phyloP scores from a whole-genome alignment of 2,113 vertebrate species.

The Uria aalge region DNA sequence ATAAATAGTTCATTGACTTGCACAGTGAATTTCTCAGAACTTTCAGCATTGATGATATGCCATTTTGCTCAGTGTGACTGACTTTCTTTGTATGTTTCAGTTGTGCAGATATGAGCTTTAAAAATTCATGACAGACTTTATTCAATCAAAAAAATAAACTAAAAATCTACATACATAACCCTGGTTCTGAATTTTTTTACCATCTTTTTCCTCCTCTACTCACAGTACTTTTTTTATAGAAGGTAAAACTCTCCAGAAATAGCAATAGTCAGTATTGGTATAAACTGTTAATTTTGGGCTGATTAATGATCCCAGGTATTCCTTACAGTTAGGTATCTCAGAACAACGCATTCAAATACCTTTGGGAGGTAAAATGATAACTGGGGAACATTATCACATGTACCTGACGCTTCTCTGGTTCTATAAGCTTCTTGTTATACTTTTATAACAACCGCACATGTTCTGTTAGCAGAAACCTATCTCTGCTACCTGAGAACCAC shows the following conservation, averaged over 20 bases:
- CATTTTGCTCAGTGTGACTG: background rate
- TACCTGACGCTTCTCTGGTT: background rate
- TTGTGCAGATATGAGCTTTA: background rate
- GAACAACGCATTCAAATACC: background rate
- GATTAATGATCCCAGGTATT: background rate
- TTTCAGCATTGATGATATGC: background rate
- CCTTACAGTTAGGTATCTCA: background rate
- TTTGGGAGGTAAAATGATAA: background rate
- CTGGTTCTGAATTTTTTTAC: background rate
- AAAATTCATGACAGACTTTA: background rate
- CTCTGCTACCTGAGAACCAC: background rate
- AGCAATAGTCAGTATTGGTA: background rate
- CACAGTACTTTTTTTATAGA: background rate
- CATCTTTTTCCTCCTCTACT: background rate
- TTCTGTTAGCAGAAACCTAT: background rate
- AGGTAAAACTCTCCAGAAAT: background rate
- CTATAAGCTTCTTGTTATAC: background rate
- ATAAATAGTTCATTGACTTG: background rate
- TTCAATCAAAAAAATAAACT: background rate
- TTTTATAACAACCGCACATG: background rate
- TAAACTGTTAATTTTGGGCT: background rate
- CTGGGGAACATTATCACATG: background rate
- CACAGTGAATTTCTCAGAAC: background rate
- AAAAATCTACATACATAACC: background rate
- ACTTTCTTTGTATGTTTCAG: background rate